Percentiles rank a stretch among this genome's conserved stretches.
phyloP scores from a whole-genome alignment of 2,888 invertebrate genomes.

The Nephrotoma appendiculata region DNA sequence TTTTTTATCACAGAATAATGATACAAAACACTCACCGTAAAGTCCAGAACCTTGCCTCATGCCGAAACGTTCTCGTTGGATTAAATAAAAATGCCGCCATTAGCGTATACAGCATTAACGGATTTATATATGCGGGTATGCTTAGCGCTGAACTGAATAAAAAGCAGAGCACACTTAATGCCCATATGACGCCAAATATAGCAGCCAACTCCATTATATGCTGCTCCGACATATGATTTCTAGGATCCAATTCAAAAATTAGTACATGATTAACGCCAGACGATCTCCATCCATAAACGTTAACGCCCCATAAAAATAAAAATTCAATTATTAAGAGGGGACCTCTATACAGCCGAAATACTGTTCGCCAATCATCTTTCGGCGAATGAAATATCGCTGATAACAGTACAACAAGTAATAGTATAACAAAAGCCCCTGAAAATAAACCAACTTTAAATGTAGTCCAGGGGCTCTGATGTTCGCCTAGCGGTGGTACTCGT shows the following conservation, averaged over 20 bases:
- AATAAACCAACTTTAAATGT: conserved; percentile 76
- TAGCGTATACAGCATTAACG: conserved; percentile 50
- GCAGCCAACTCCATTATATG: conserved; percentile 63
- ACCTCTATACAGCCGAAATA: conserved; percentile 63
- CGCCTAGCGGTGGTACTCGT: conserved; percentile 72
- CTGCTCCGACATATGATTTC: conserved; percentile 62
- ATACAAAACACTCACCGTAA: conserved; percentile 15
- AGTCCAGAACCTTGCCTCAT: conserved; percentile 65
- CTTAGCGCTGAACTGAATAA: conserved; percentile 46
- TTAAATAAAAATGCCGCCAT: conserved; percentile 59
- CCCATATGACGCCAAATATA: conserved; percentile 64
- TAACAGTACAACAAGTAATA: conserved; percentile 54
- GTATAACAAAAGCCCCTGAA: conserved; percentile 65
- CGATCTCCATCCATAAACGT: conserved; percentile 68
- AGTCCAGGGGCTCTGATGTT: conserved; percentile 68
- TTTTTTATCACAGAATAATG: background rate
- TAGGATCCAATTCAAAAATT: conserved; percentile 68
- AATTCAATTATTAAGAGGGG: conserved; percentile 62
- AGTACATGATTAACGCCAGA: conserved; percentile 74
- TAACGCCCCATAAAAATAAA: conserved; percentile 62
- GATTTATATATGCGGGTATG: conserved; percentile 63
- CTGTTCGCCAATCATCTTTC: conserved; percentile 46
- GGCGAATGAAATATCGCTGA: conserved; percentile 40
- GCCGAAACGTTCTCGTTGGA: conserved; percentile 59
- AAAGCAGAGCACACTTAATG: conserved; percentile 49